Conservation (phyloP, 2,888 invertebrate genomes). For the Torymus texanus region DNA sequence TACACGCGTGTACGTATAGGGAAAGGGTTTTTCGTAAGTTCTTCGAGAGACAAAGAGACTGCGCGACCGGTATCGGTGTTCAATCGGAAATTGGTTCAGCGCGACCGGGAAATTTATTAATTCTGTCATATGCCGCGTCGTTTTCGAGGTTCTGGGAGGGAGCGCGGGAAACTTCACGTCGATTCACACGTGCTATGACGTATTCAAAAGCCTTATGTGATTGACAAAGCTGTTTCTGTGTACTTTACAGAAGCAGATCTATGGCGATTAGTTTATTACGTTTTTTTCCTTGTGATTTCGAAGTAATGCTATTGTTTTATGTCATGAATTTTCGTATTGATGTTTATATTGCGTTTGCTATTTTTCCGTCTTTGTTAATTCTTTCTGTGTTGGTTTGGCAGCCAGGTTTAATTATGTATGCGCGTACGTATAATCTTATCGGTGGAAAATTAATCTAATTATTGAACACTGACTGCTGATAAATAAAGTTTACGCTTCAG, state of each 20-base stretch:
- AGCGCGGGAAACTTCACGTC: conserved; percentile 12
- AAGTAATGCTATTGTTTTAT: conserved; percentile 6
- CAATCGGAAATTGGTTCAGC: conserved; percentile 39
- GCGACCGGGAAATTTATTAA: conserved; percentile 25
- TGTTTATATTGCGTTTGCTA: neutral
- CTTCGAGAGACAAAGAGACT: conserved; percentile 20
- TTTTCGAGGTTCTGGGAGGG: neutral
- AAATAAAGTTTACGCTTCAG: neutral
- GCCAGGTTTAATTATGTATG: neutral
- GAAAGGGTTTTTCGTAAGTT: conserved; percentile 45
- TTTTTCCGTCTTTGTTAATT: neutral
- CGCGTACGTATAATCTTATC: neutral
- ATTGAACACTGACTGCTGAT: neutral
- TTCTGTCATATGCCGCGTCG: neutral
- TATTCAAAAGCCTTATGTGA: too few species aligned
- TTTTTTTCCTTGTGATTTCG: neutral
- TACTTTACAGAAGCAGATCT: too few species aligned
- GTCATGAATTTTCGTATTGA: neutral
- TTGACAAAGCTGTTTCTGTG: too few species aligned
- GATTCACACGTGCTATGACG: neutral
- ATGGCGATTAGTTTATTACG: neutral
- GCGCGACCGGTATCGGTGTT: conserved; percentile 12
- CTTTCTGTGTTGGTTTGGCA: conserved; percentile 4
- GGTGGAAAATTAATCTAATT: neutral
- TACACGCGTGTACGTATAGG: neutral